Evolutionary conservation across 2,888 invertebrate species (phyloP), one percentile per base, ranked within the genome.

Genomic region (Coenonympha arcania): DNA sequence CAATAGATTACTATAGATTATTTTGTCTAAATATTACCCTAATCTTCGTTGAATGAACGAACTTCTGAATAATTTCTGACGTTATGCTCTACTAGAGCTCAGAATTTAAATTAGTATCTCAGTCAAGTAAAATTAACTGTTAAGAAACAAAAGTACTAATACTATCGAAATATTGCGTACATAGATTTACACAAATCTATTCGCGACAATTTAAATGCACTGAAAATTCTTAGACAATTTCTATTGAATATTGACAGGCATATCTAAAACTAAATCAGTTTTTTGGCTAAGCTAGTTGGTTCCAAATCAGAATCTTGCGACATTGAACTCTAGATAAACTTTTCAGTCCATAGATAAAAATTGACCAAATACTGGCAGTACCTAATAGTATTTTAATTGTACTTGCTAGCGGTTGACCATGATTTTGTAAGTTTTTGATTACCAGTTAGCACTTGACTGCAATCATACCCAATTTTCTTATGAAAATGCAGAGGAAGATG

Each of bases 191-290:
- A 28, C 28, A 30, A 30, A 33, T 30, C 28, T 34, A 11, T 11
- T 11, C 6, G 11, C 11, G 28, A 11, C 16, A n/a, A 40, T n/a
- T 40, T 16, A 40, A 26, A 13, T 39, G n/a, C n/a, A 18, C 22
- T 11, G 6, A 9, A 40, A 40, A 26, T 9, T 5, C 18, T 28
- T 6, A 11, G 11, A 6, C 18, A 28, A 11, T 13, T 30, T 28
- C n/a, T 16, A 11, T 30, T 41, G 41, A 30, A 16, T 13, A 4
- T 11, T 41, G 30, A 19, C 8, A 30, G 19, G 28, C 41, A 26
- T 40, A 18, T 26, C 40, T 40, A 24, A 39, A 34, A 19, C 20
- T n/a, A n/a, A n/a, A n/a, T n/a, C n/a, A n/a, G n/a, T n/a, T 39
- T 39, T 22, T 19, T 24, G 4, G 8, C 22, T 15, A 13, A 6